A percentile compares a stretch with the other conserved stretches of the same genome.
Conservation (phyloP, 1,140 invertebrate species). For the Anadara kagoshimensis region DNA sequence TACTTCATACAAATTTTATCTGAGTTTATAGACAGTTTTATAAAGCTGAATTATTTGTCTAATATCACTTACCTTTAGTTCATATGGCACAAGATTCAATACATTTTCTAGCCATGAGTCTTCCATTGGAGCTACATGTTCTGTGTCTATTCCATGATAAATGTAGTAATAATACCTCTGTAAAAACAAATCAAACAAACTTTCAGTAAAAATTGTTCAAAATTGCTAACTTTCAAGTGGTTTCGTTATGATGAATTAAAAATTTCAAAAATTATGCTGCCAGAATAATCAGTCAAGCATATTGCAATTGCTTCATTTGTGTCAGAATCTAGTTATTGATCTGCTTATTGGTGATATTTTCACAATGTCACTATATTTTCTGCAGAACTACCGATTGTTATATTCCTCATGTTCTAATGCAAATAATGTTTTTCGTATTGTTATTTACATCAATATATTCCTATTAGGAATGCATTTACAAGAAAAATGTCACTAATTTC, state of each 20-base stretch:
- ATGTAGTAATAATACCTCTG: constrained; percentile 91
- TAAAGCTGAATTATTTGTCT: neutral
- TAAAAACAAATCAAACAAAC: constrained; percentile 22
- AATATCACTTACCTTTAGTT: constrained; percentile 61
- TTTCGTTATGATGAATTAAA: neutral
- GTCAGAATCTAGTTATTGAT: neutral
- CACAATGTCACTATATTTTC: no score
- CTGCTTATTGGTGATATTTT: no score
- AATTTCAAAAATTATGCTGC: neutral
- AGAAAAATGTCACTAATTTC: no score
- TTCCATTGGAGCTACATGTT: constrained; percentile 86
- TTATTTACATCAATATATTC: no score
- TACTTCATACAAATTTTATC: no score
- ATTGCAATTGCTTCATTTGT: constrained; percentile 3
- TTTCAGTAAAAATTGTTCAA: neutral
- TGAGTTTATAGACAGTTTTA: no score
- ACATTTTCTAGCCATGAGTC: constrained; percentile 77
- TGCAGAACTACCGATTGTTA: no score
- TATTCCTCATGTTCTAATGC: no score
- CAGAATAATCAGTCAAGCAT: neutral
- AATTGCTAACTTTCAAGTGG: neutral
- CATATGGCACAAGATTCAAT: constrained; percentile 69
- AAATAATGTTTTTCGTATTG: no score
- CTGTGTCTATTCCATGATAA: constrained; percentile 89
- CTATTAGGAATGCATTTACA: no score